These are phyloP conservation scores for Nebria ingens DNA, from an alignment of 1,140 invertebrate genomes.

Conservation along the genomic window DNA sequence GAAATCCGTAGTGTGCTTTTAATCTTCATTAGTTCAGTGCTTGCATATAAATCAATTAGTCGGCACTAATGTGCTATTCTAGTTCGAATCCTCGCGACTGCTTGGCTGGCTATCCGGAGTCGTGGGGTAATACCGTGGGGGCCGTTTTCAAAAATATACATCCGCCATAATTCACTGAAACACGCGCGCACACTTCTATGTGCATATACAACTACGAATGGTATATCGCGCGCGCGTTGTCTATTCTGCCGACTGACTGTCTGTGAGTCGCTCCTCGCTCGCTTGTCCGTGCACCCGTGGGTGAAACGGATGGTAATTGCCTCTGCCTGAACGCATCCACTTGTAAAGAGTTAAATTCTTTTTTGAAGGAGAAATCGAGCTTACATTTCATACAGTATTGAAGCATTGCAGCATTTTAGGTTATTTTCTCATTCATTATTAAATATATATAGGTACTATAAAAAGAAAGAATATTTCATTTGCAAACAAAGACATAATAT, in stretches of 20 bases:
- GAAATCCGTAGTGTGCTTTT: not conserved
- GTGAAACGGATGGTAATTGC: not conserved
- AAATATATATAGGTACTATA: too few relatives aligned
- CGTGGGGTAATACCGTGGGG: too few relatives aligned
- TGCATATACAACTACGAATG: too few relatives aligned
- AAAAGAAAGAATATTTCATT: too few relatives aligned
- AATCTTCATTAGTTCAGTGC: not conserved
- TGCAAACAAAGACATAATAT: too few relatives aligned
- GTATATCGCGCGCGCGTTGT: not conserved
- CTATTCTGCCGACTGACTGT: not conserved
- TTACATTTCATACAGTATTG: not conserved
- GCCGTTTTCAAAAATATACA: not conserved
- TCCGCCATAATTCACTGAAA: not conserved
- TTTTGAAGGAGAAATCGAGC: not conserved
- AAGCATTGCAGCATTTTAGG: too few relatives aligned
- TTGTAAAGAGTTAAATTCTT: not conserved
- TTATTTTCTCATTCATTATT: too few relatives aligned
- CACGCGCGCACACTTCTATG: too few relatives aligned
- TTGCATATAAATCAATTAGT: not conserved
- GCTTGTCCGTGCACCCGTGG: not conserved
- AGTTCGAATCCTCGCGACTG: not conserved
- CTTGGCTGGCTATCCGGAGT: too few relatives aligned
- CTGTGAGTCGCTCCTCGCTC: too few relatives aligned
- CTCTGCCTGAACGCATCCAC: not conserved
- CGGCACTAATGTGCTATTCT: not conserved